Evolutionary conservation across 2,888 invertebrate genomes (phyloP).

Genomic region (Copidosoma aretas): DNA sequence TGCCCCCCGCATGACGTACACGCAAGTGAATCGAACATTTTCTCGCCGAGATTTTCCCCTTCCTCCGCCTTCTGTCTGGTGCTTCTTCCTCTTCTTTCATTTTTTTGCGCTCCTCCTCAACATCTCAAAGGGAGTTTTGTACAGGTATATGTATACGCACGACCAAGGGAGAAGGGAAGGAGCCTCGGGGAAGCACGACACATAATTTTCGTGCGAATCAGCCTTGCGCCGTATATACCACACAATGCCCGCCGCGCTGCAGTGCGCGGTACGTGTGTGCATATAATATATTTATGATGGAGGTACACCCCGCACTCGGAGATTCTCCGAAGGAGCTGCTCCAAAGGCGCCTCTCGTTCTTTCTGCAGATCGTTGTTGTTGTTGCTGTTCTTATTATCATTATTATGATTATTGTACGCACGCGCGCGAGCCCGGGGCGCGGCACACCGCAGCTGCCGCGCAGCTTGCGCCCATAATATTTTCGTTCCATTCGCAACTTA

Average conservation of each 20-base stretch:
- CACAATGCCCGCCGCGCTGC: background rate
- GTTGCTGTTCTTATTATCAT: no score
- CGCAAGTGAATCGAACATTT: slow-evolving; percentile 27
- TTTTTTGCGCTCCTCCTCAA: background rate
- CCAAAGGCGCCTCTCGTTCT: background rate
- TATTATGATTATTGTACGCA: no score
- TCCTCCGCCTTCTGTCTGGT: background rate
- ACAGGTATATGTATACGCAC: background rate
- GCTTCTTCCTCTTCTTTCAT: background rate
- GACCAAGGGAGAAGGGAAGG: background rate
- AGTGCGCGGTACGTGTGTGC: no score
- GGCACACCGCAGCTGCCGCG: background rate
- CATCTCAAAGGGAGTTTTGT: background rate
- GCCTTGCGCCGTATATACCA: slow-evolving; percentile 9
- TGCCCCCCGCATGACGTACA: background rate
- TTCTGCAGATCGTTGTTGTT: slow-evolving; percentile 16
- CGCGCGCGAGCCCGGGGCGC: no score
- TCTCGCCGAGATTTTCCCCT: background rate
- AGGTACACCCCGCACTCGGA: no score
- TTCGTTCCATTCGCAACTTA: slow-evolving; percentile 16
- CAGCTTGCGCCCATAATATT: slow-evolving; percentile 11
- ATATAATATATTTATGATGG: no score
- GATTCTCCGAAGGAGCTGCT: background rate
- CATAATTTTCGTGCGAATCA: slow-evolving; percentile 30
- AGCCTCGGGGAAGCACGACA: slow-evolving; percentile 3